phyloP scores from a whole-genome alignment of 2,797 vertebrate genomes.

The Lutjanus campechanus region DNA sequence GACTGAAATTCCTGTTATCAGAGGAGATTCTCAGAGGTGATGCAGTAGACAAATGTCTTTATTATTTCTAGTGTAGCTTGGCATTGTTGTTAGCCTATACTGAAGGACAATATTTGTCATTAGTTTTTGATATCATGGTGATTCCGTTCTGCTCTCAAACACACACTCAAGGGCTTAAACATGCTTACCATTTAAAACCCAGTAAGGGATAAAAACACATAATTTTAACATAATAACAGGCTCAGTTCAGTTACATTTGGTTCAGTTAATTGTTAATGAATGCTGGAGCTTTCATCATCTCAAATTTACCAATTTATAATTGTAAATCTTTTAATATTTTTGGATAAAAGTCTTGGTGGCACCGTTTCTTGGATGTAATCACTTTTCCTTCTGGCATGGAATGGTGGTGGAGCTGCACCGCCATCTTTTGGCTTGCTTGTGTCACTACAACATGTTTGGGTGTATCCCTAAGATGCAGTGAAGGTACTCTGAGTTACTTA shows the following conservation, averaged over 20 bases:
- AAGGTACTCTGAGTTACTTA: background rate
- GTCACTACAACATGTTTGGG: background rate
- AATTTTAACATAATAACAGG: background rate
- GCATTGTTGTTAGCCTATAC: background rate
- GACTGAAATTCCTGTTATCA: background rate
- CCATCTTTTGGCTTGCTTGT: background rate
- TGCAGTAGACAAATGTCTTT: background rate
- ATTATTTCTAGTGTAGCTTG: background rate
- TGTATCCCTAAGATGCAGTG: background rate
- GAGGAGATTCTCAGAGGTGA: background rate
- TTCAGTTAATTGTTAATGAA: no score
- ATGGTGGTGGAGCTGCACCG: background rate
- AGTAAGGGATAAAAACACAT: background rate
- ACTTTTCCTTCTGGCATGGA: background rate
- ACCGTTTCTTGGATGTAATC: background rate
- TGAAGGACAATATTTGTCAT: background rate
- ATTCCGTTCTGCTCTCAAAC: background rate
- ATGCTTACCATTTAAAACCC: background rate
- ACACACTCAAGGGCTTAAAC: background rate
- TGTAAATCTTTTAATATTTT: background rate
- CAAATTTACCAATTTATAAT: background rate
- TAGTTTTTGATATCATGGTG: background rate
- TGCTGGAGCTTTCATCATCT: background rate
- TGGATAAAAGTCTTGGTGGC: background rate
- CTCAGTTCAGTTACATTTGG: background rate